Percentiles rank a stretch among this genome's conserved stretches.
Conservation (phyloP, 2,888 invertebrate genomes). For the Drosophila setosimentum region DNA sequence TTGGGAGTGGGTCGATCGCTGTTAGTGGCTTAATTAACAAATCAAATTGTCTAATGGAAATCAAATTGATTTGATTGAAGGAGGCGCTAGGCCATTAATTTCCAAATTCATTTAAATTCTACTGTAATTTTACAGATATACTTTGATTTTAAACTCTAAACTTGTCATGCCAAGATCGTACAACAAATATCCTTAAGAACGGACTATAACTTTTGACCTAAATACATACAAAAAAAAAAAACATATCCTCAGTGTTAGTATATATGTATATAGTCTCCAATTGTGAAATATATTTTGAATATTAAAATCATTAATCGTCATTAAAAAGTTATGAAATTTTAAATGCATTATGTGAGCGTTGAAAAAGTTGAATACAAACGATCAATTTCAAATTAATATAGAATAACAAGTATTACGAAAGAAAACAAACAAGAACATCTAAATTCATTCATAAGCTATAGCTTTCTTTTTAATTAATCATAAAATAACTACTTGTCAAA, state of each 20-base stretch:
- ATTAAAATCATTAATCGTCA: neutral
- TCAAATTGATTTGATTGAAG: constrained; percentile 58
- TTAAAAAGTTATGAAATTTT: neutral
- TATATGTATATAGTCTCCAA: neutral
- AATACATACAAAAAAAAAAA: neutral
- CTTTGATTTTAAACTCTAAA: too few relatives aligned
- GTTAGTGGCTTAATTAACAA: constrained; percentile 64
- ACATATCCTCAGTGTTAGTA: neutral
- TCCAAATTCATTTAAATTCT: constrained; percentile 17
- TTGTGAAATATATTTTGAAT: neutral
- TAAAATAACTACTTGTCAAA: neutral
- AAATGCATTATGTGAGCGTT: neutral
- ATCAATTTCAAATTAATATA: neutral
- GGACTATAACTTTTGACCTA: neutral
- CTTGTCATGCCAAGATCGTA: neutral
- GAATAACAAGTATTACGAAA: neutral
- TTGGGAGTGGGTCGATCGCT: constrained; percentile 55
- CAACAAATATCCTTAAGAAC: neutral
- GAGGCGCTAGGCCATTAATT: constrained; percentile 37
- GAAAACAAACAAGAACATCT: neutral
- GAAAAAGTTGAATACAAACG: neutral
- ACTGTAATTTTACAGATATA: neutral
- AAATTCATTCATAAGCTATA: neutral
- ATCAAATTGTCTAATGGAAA: constrained; percentile 65
- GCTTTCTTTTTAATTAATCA: constrained; percentile 10